Percentiles rank a stretch among this genome's conserved stretches.
These are phyloP conservation scores for Vimba vimba DNA, from an alignment of 2,113 vertebrate species.

Conservation along the genomic window DNA sequence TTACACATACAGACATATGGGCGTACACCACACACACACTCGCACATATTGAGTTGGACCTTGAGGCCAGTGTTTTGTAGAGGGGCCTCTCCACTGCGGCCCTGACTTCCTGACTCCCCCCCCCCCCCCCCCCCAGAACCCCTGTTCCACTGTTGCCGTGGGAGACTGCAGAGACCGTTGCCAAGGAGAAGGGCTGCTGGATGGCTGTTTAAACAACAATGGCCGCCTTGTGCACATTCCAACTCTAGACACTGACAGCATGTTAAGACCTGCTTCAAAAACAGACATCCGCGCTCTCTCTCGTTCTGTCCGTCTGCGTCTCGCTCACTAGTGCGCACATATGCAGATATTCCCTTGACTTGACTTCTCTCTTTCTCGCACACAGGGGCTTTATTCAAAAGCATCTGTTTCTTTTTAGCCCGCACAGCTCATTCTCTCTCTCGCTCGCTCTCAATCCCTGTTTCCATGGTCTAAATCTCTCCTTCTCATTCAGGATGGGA, in stretches of 20 bases:
- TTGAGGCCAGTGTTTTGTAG: conserved; percentile 78
- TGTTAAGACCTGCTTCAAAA: conserved; percentile 66
- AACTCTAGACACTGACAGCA: conserved; percentile 78
- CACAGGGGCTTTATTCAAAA: conserved; percentile 40
- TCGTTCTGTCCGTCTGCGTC: conserved; percentile 40
- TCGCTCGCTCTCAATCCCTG: conserved; percentile 8
- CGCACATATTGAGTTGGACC: conserved; percentile 72
- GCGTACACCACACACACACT: conserved; percentile 45
- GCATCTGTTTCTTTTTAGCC: conserved; percentile 46
- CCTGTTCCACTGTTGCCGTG: conserved; percentile 80
- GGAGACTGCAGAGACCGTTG: conserved; percentile 85
- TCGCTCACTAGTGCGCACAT: conserved; percentile 62
- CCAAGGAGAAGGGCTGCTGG: conserved; percentile 84
- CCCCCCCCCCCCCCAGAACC: conserved; percentile 64
- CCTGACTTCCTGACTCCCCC: conserved; percentile 81
- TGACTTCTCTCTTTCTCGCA: conserved; percentile 48
- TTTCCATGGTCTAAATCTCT: conserved; percentile 31
- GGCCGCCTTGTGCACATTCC: conserved; percentile 81
- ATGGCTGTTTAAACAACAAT: conserved; percentile 87
- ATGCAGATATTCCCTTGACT: conserved; percentile 57
- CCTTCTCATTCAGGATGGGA: conserved; percentile 36
- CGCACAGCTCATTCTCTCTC: conserved; percentile 42
- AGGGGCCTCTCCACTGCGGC: conserved; percentile 77
- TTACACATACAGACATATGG: conserved; percentile 43
- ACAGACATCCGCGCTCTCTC: conserved; percentile 30